Base-by-base conservation (phyloP, 2,797 vertebrate genomes). In the Selene dorsalis region DNA sequence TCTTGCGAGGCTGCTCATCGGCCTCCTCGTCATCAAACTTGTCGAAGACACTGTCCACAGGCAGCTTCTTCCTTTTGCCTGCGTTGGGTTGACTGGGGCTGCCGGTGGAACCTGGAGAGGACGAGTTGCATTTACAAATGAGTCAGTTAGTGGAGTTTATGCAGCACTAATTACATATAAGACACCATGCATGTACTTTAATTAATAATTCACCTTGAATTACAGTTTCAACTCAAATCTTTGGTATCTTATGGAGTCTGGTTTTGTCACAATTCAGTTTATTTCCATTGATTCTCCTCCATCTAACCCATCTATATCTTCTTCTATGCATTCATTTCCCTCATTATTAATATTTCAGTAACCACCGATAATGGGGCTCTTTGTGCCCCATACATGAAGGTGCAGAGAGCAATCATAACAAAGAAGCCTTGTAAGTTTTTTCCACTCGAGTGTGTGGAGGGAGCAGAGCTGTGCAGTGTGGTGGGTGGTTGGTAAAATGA, bases 1-100 rank as follows among this genome's bases (percentile, higher is more conserved):
- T 96, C 93, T 98, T 98, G 65, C 97, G 94, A 0, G 97, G 97
- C 67, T 96, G 96, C 70, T 99, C 98, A 22, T 99, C 97, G 0
- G 97, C 95, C 86, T 99, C 98, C 85, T 99, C 98, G 1, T 99
- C 97, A 0, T 99, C 98, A 11, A 99, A 99, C 88, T 98, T 98
- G 93, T 98, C 96, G 79, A 99, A 99, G 84, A 99, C 97, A 50
- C 98, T 99, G 92, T 99, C 98, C 88, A 97, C 97, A 0, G 97
- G 95, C n/a, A 98, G 95, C 86, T 98, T 99, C 96, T 99, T 99
- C 87, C 98, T 96, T 91, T 99, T 99, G 9, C 93, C 95, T 22
- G 91, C 94, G 64, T 96, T 97, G 59, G 97, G 96, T 73, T 99
- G 98, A 84, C 96, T 95, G 22, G 98, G 98, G 90, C 98, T 99